phyloP scores from a whole-genome alignment of 1,140 invertebrate species.

The Eubasilissa regina region DNA sequence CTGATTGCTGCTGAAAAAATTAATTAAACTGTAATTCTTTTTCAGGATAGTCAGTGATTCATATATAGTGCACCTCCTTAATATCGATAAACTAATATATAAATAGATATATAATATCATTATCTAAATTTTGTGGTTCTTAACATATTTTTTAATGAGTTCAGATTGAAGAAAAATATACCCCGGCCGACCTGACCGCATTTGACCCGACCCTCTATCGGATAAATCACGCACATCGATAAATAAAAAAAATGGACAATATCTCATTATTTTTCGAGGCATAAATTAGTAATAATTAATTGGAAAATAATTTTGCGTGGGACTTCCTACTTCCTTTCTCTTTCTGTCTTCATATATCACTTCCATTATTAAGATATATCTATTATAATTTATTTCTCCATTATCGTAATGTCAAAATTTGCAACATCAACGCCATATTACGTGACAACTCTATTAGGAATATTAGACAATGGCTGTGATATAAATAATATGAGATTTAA shows the following conservation, averaged over 20 bases:
- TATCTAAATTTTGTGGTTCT: no score
- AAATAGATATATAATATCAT: no score
- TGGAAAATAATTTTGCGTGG: background rate
- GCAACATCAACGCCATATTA: slow-evolving; percentile 19
- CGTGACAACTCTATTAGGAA: slow-evolving; percentile 24
- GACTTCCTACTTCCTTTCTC: slow-evolving; percentile 9
- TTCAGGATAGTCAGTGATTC: no score
- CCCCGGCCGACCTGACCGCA: no score
- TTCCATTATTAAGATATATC: slow-evolving; percentile 38
- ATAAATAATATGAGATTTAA: slow-evolving; percentile 11
- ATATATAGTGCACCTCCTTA: no score
- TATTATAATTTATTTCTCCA: slow-evolving; percentile 26
- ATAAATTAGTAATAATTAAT: slow-evolving; percentile 36
- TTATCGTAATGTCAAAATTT: slow-evolving; percentile 42
- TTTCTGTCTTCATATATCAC: slow-evolving; percentile 26
- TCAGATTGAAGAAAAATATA: no score
- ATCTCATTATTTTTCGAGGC: background rate
- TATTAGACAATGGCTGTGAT: background rate
- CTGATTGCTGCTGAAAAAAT: no score
- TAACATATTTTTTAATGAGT: no score
- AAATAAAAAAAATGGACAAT: background rate
- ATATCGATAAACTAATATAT: no score
- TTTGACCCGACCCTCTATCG: no score
- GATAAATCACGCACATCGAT: background rate
- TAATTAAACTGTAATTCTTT: no score